These are phyloP conservation scores for Rhopalosiphum maidis DNA, from an alignment of 1,140 invertebrate species.

Conservation along the genomic window DNA sequence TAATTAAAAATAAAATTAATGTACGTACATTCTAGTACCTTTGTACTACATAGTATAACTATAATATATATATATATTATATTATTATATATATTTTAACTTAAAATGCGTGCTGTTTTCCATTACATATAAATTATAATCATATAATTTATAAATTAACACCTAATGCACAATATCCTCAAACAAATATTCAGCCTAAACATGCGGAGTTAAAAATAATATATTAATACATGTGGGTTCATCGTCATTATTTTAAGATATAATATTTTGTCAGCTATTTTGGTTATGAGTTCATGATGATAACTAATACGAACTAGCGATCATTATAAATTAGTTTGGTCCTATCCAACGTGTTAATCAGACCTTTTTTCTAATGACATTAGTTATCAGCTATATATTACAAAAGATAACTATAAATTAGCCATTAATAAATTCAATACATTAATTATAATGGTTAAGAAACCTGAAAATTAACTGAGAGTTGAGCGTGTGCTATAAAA, in stretches of 20 bases:
- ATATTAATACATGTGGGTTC: not conserved
- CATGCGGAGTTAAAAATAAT: not conserved
- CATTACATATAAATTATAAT: not conserved
- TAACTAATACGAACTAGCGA: not conserved
- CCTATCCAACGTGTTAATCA: too few species aligned
- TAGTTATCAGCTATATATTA: too few species aligned
- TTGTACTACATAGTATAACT: not conserved
- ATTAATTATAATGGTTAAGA: too few species aligned
- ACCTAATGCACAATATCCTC: not conserved
- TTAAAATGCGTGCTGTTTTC: not conserved
- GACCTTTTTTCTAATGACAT: too few species aligned
- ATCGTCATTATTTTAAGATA: not conserved
- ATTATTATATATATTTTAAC: not conserved
- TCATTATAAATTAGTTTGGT: not conserved
- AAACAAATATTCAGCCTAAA: not conserved
- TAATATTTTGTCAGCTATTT: not conserved
- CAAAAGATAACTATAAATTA: too few species aligned
- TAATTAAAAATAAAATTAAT: not conserved
- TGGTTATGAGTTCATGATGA: not conserved
- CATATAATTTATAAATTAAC: too few species aligned
- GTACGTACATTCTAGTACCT: not conserved
- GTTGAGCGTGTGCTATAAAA: too few species aligned
- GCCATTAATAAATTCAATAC: too few species aligned
- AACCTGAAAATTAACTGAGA: too few species aligned
- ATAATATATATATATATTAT: not conserved